Base-by-base conservation (phyloP, 1,140 invertebrate species). In the Fopius arisanus region DNA sequence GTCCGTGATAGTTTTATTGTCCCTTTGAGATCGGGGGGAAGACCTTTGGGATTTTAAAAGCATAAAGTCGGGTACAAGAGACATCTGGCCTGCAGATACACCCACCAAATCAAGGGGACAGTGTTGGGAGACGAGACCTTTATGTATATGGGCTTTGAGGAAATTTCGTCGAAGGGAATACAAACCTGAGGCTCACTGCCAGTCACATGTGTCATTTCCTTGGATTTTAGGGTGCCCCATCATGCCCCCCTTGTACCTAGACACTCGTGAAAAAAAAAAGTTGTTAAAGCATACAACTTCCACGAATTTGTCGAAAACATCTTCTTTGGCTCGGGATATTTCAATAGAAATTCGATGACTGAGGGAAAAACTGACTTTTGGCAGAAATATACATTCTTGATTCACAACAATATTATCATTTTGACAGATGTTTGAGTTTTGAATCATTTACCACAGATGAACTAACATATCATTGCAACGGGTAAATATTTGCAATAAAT, bases 21-120 rank as follows among this genome's bases (percentile, higher is more conserved):
- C 37, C 70, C 48, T 59, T 48, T 21, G 6, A 59, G 54, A 59
- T 59, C 21, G 26, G 10, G 23, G 68, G 31, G 43, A 28, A 29
- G 26, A 31, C 19, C 28, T 65, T n/a, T 29, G 19, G 40, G 33
- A 62, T 33, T 71, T 72, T 43, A 65, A 62, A 67, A 28, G 31
- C 19, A 31, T n/a, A 62, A 41, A 65, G 40, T 59, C 23, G 54
- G 19, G 19, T 59, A 59, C 21, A 59, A 59, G 54, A 59, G 73
- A 78, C 75, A 78, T 78, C 75, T 78, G 77, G 75, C 41, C 28
- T 54, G 37, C 77, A 78, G 77, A 78, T 76, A 67, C 67, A 75
- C 41, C 43, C 65, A 72, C 70, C 16, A 75, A 59, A 59, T 65
- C 29, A 16, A 16, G 43, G 29, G 26, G 62, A 48, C 63, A 43